Base-by-base conservation (phyloP, 2,888 invertebrate species). In the Thalpophila matura region DNA sequence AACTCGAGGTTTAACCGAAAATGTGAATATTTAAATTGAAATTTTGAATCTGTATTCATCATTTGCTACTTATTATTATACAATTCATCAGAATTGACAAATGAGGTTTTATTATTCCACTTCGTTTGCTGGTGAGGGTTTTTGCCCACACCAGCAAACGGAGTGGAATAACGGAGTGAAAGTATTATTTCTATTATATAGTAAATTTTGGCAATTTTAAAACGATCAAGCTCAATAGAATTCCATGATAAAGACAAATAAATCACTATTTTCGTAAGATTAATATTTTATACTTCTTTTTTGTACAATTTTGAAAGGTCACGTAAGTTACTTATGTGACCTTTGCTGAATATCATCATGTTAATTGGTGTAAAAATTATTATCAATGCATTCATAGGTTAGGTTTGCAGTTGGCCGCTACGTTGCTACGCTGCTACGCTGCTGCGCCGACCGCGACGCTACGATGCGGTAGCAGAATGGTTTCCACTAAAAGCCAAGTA, bases 61-160 rank as follows among this genome's bases (percentile, higher is more conserved):
- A 70, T 68, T 46, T 54, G 22, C 31, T 35, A n/a, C n/a, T n/a
- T n/a, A n/a, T n/a, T n/a, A n/a, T n/a, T n/a, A 57, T 38, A 55
- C 26, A 54, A 49, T 56, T 69, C 47, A 46, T 60, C 35, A 53
- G 37, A 51, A 37, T 40, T 64, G 42, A 57, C 27, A 64, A 77
- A 78, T 73, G 45, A 64, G 57, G 63, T 60, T 65, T 50, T 57
- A 64, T 69, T 65, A 63, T 75, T 72, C 78, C 49, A 50, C 47
- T 59, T 68, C 55, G 64, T 71, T 77, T 55, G 59, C 49, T 35
- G 22, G 20, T 56, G 22, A 57, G 53, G 45, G 62, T 53, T 66
- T 56, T 35, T 40, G 16, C 43, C 35, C n/a, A n/a, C n/a, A n/a
- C n/a, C n/a, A n/a, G n/a, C n/a, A n/a, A n/a, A n/a, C n/a, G n/a